These are phyloP conservation scores for Onthophagus sagittarius DNA, from an alignment of 2,888 invertebrate genomes.

Conservation along the genomic window DNA sequence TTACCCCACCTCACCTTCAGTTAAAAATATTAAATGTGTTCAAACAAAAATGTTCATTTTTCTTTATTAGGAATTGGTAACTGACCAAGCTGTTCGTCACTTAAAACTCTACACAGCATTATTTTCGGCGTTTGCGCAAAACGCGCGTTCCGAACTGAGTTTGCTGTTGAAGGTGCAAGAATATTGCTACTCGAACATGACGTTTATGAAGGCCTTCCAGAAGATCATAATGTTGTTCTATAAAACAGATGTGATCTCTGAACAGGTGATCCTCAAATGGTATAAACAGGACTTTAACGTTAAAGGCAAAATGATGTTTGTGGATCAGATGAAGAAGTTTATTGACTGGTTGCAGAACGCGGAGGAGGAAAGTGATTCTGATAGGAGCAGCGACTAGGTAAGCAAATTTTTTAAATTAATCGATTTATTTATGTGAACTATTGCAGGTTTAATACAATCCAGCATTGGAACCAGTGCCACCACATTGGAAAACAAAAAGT, in stretches of 20 bases:
- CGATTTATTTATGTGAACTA: not conserved
- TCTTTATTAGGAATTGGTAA: constrained; percentile 68
- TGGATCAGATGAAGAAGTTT: constrained; percentile 97
- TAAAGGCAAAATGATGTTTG: constrained; percentile 96
- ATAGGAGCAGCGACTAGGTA: constrained; percentile 47
- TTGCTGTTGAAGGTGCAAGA: constrained; percentile 92
- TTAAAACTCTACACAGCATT: constrained; percentile 81
- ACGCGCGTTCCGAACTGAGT: constrained; percentile 81
- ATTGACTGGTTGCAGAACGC: constrained; percentile 97
- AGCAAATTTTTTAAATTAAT: constrained; percentile 11
- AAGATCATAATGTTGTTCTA: constrained; percentile 95
- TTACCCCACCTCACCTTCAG: too few species aligned
- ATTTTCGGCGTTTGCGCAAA: constrained; percentile 82
- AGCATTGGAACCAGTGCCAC: constrained; percentile 41
- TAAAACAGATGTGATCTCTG: constrained; percentile 92
- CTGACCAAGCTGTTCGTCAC: constrained; percentile 92
- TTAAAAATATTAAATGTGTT: not conserved
- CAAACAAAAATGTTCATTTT: constrained; percentile 21
- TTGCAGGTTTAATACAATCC: constrained; percentile 24
- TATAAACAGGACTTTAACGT: constrained; percentile 89
- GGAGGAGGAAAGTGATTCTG: constrained; percentile 76
- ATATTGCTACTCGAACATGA: constrained; percentile 98
- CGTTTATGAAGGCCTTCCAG: constrained; percentile 97
- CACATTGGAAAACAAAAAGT: constrained; percentile 33
- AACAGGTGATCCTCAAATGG: constrained; percentile 95